Evolutionary conservation across 2,797 vertebrate species (phyloP), one percentile per base, ranked within the genome.

Genomic region (Epinephelus coioides): DNA sequence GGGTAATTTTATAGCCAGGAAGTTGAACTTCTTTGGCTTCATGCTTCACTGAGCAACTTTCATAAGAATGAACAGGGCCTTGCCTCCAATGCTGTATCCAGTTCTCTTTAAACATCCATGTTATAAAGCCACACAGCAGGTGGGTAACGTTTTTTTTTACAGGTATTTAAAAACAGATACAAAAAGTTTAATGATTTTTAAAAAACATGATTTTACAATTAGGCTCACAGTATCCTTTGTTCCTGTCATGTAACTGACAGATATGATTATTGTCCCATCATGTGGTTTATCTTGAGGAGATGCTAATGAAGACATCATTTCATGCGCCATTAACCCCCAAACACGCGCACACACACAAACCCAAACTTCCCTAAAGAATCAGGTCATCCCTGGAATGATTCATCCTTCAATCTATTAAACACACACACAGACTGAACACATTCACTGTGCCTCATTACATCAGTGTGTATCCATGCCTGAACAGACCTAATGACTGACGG

Each of bases 261-360:
- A 88, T 89, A 66, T 60, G 65, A 85, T 90, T 84, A 92, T 92
- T 91, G 85, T 82, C 73, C 77, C 80, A 63, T 90, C 82, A 76
- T 89, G 88, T 76, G 83, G 76, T 88, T 84, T 81, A 76, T 86
- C 65, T 74, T 55, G 70, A 68, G 59, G 71, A 80, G 75, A 85
- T 81, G 88, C 82, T 85, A 91, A 92, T 91, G 76, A 91, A 92
- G 87, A 66, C 90, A 69, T 85, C 0, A 87, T 93, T 91, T 92
- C 81, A 91, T 14, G 83, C 81, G 19, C 80, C 82, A 93, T 92
- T 91, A 91, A 86, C 53, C 64, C 54, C 56, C 67, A 19, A 30
- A 62, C 60, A 59, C 53, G 27, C 61, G 50, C 30, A 46, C 56
- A 81, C 75, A 80, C 54, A 71, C 47, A 74, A 27, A 69, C 68